Evolutionary conservation across 2,888 invertebrate genomes (phyloP), one percentile per base, ranked within the genome.

Genomic region (Napeogenes inachia): DNA sequence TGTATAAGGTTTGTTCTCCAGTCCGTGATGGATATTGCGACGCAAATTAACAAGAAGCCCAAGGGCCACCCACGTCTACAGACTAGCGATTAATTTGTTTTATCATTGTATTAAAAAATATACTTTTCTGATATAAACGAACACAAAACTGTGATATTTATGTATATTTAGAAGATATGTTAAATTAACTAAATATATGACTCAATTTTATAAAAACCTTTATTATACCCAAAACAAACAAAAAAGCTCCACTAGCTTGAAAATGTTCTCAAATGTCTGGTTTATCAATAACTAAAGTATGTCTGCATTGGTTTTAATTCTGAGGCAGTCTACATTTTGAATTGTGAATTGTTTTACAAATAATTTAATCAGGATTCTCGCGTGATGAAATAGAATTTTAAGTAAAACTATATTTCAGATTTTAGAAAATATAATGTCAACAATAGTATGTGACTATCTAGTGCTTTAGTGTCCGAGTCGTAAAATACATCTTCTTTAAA

Each of bases 331-430:
- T 60, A 62, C 47, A 68, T 61, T 67, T 67, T 70, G 66, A 68
- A 70, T 65, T 68, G 67, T 67, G 67, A 67, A 70, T 70, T 60
- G 54, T 60, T 67, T 56, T 54, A 61, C 63, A 60, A 60, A 61
- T 63, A 68, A 69, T 64, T 66, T 62, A 53, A 62, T 62, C 58
- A 60, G 45, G 55, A 50, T 30, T 30, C 33, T 56, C 59, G 64
- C 32, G 61, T 62, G 57, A 60, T 59, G 56, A 32, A 45, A 45
- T 66, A 61, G 57, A 59, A 59, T 50, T 57, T 57, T 50, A 57
- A 55, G 33, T 54, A 42, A 13, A 57, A 60, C 33, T 50, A 56
- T 57, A 30, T 58, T 42, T 10, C 1, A 42, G 8, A 6, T 42
- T 8, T 10, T 2, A 3, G 42, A 10, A 42, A 42, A 3, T 42